Evolutionary conservation across 2,888 invertebrate genomes (phyloP).

Genomic region (Ochropacha duplaris): DNA sequence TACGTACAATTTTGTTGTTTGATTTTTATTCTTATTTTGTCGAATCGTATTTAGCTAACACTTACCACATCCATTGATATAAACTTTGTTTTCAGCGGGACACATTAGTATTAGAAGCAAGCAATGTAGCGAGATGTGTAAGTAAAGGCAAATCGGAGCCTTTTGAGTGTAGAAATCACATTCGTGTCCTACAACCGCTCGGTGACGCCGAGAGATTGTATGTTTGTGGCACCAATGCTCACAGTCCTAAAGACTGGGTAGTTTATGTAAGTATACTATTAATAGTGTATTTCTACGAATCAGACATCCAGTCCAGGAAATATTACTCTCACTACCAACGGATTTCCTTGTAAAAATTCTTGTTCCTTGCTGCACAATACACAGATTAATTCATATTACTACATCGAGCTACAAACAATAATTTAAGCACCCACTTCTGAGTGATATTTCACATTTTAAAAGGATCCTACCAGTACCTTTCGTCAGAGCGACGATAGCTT

Average conservation of each 20-base stretch:
- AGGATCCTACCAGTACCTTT: conserved; percentile 15
- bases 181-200: conserved; percentile 85
- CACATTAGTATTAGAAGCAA: conserved; percentile 81
- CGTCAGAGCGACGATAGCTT: conserved; percentile 24
- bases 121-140: conserved; percentile 83
- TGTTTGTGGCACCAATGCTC: conserved; percentile 86
- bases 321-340: neutral
- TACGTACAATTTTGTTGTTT: no score
- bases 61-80: neutral
- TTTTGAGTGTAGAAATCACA: conserved; percentile 85
- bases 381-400: neutral
- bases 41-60: neutral
- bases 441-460: neutral
- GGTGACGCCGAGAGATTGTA: conserved; percentile 84
- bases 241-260: conserved; percentile 85
- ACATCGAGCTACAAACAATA: no score
- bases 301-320: neutral
- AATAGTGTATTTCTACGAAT: neutral
- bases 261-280: conserved; percentile 76
- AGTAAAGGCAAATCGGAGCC: conserved; percentile 86
- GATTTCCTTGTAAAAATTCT: no score
- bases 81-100: conserved; percentile 67
- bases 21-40: neutral
- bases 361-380: no score
- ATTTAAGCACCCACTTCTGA: neutral